These are phyloP conservation scores for Malurus melanocephalus DNA, from an alignment of 2,113 vertebrate genomes.

Conservation along the genomic window DNA sequence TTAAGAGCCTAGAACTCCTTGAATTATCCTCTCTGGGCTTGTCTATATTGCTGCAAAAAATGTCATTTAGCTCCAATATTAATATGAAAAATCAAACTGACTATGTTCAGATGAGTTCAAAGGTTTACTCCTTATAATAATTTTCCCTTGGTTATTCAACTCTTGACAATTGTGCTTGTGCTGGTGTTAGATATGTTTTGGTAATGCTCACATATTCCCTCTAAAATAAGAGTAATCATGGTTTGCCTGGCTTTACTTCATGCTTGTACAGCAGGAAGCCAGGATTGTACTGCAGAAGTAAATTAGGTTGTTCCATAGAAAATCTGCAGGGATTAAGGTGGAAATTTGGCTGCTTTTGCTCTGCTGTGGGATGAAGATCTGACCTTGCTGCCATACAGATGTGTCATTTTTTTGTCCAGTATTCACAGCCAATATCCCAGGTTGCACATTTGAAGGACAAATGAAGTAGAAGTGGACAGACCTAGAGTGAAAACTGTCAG, in stretches of 20 bases:
- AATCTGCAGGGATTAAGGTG: conserved; percentile 25
- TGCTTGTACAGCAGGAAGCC: conserved; percentile 22
- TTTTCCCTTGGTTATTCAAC: conserved; percentile 37
- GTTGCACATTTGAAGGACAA: conserved; percentile 46
- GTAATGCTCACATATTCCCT: conserved; percentile 2
- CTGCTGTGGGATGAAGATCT: background rate
- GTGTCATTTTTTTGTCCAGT: conserved; percentile 24
- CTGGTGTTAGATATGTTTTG: background rate
- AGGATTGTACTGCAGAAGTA: conserved; percentile 26
- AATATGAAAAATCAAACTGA: conserved; percentile 29
- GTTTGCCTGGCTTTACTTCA: conserved; percentile 49
- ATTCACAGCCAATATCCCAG: conserved; percentile 15
- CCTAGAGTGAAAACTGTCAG: conserved; percentile 56
- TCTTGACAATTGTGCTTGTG: conserved; percentile 10
- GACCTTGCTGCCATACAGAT: conserved; percentile 23
- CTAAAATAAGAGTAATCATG: conserved; percentile 39
- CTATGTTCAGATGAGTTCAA: conserved; percentile 1
- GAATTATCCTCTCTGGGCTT: conserved; percentile 4
- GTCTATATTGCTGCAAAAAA: background rate
- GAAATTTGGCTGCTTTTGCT: conserved; percentile 50
- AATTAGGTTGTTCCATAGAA: conserved; percentile 31
- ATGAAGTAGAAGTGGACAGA: conserved; percentile 46
- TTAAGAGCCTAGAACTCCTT: conserved; percentile 9
- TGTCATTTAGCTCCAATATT: background rate
- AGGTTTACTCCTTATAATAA: conserved; percentile 35